A percentile compares a stretch with the other conserved stretches of the same genome.
Evolutionary conservation across 1,140 invertebrate species (phyloP).

Genomic region (Polyergus mexicanus): DNA sequence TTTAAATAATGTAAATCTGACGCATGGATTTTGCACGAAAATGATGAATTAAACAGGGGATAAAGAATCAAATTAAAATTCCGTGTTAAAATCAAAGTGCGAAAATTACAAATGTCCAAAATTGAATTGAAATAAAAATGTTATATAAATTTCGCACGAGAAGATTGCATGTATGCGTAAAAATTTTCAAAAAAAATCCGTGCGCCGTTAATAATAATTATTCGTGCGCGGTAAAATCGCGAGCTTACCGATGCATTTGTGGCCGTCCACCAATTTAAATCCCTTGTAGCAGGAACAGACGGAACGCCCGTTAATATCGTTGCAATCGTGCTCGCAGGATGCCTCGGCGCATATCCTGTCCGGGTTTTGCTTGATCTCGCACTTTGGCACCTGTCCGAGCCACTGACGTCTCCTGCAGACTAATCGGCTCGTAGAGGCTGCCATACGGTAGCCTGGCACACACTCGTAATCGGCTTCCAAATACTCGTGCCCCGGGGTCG

Average conservation of each 20-base stretch:
- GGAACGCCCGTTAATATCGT: conserved; percentile 83
- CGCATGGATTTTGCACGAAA: neutral
- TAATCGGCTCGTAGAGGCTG: conserved; percentile 76
- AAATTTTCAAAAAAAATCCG: neutral
- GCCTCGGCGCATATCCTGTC: conserved; percentile 77
- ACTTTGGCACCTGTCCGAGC: conserved; percentile 83
- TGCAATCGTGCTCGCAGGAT: conserved; percentile 86
- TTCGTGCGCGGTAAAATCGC: neutral
- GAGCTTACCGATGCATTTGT: conserved; percentile 83
- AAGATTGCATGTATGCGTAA: neutral
- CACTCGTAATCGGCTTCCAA: conserved; percentile 85
- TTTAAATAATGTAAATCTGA: neutral
- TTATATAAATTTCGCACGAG: neutral
- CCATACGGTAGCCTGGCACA: conserved; percentile 80
- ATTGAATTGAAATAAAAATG: neutral
- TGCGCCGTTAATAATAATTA: conserved; percentile 25
- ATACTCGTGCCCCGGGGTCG: conserved; percentile 83
- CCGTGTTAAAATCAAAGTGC: neutral
- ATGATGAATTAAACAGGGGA: neutral
- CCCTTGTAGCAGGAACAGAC: conserved; percentile 86
- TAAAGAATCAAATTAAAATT: conserved; percentile 5
- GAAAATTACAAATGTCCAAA: neutral
- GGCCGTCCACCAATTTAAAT: conserved; percentile 78
- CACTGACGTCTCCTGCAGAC: conserved; percentile 83
- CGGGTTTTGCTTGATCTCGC: conserved; percentile 77